Evolutionary conservation across 2,888 invertebrate species (phyloP).

Genomic region (Tenthredo amoena): DNA sequence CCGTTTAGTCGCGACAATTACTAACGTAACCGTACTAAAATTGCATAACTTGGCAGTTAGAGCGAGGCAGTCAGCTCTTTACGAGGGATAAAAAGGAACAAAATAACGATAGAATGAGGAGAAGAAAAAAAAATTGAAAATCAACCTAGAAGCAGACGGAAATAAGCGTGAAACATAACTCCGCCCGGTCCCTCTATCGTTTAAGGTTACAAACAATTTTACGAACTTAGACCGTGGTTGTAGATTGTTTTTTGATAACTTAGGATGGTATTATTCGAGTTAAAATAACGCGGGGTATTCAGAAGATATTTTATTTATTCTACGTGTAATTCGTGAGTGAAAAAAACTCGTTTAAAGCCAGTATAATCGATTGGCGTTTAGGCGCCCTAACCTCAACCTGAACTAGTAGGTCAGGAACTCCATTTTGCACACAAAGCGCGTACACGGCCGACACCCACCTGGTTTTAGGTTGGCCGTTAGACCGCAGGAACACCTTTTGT

Average conservation of each 20-base stretch:
- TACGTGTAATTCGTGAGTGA: background rate
- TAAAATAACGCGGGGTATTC: background rate
- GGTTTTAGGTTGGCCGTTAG: constrained; percentile 33
- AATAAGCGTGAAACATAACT: constrained; percentile 2
- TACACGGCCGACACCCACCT: constrained; percentile 52
- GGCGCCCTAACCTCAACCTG: constrained; percentile 69
- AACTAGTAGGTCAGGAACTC: constrained; percentile 51
- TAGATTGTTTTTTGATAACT: background rate
- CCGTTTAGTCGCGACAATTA: background rate
- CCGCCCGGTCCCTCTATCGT: background rate
- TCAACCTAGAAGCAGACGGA: background rate
- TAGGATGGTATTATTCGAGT: background rate
- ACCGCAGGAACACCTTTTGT: constrained; percentile 16
- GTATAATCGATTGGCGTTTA: constrained; percentile 63
- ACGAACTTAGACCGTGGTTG: background rate
- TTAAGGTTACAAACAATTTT: background rate
- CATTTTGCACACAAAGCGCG: constrained; percentile 52
- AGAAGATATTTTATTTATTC: background rate
- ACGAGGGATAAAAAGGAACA: background rate
- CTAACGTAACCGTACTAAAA: background rate
- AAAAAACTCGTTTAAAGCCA: background rate
- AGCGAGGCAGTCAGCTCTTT: background rate
- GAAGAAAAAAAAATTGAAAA: background rate
- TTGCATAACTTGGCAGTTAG: background rate
- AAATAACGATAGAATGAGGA: background rate